A percentile compares a stretch with the other conserved stretches of the same genome.
Conservation (phyloP, 1,140 invertebrate species). For the Chironomus striatipennis region DNA sequence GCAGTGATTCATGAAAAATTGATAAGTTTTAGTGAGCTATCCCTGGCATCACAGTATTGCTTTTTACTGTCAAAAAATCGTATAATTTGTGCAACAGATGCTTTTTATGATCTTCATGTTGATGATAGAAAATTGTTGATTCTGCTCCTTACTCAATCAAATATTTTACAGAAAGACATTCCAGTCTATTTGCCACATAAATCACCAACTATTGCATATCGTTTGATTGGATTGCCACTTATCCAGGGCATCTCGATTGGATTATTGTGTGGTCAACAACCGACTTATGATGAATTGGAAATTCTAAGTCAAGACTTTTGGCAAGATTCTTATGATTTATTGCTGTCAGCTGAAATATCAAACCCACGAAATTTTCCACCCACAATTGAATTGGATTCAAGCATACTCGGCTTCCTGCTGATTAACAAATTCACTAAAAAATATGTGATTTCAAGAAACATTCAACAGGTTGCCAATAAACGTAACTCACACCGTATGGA, state of each 20-base stretch:
- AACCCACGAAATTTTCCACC: constrained; percentile 56
- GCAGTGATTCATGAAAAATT: constrained; percentile 51
- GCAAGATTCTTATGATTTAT: constrained; percentile 46
- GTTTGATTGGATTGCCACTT: constrained; percentile 20
- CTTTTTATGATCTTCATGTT: constrained; percentile 65
- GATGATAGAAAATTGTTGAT: constrained; percentile 63
- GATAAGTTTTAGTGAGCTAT: constrained; percentile 47
- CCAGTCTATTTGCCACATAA: constrained; percentile 68
- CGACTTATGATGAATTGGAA: constrained; percentile 20
- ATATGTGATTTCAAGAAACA: constrained; percentile 56
- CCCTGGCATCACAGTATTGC: constrained; percentile 63
- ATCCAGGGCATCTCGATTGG: background rate
- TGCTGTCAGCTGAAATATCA: constrained; percentile 51
- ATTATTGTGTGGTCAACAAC: constrained; percentile 25
- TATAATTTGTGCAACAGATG: constrained; percentile 62
- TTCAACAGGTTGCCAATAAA: constrained; percentile 44
- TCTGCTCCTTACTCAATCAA: constrained; percentile 50
- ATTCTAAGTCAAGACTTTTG: constrained; percentile 24
- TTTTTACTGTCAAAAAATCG: constrained; percentile 62
- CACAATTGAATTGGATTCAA: constrained; percentile 49
- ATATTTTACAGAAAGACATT: constrained; percentile 54
- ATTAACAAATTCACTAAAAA: constrained; percentile 55
- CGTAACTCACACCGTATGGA: constrained; percentile 52
- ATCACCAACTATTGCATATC: constrained; percentile 48
- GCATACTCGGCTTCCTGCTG: constrained; percentile 62